Base-by-base conservation (phyloP, 1,140 invertebrate genomes). In the Bactericera cockerelli region DNA sequence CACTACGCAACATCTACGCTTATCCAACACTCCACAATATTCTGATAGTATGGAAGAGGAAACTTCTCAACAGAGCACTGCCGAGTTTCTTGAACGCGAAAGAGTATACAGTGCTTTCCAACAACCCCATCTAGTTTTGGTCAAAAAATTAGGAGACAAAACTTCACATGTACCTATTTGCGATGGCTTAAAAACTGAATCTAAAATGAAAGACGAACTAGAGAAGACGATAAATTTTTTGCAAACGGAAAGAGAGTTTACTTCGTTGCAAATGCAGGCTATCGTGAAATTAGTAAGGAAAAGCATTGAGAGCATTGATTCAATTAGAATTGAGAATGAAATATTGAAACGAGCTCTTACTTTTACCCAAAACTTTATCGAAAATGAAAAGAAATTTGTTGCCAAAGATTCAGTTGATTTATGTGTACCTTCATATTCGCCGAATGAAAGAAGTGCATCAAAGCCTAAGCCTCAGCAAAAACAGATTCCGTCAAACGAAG, bases 91-190 rank as follows among this genome's bases (percentile, higher is more conserved):
- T 10, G 42, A 49, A 22, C n/a, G n/a, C 6, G 42, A 49, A 49
- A 49, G 22, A 49, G 22, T 49, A 6, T 49, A 10, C n/a, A 49
- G n/a, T n/a, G 42, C 42, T 49, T 49, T 49, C 42, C 42, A 49
- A 22, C 42, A 49, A n/a, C 42, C 42, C 19, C 42, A 49, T 49
- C 42, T 49, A 10, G n/a, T 49, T 49, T 49, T 49, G 42, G 6
- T 6, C 42, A 49, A 16, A 16, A 49, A 49, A 49, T 3, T 49
- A 4, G 22, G n/a, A 6, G 22, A n/a, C n/a, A 49, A 49, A 49
- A 8, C n/a, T 49, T 4, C 42, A 16, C 42, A 4, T 49, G 22
- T n/a, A 6, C 42, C 22, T 49, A 49, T 49, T 19, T 10, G 4
- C 19, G 42, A 19, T 8, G 42, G 42, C 6, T 16, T 49, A 16